Percentiles rank a stretch among this genome's conserved stretches.
These are phyloP conservation scores for Anarhynchus alexandrinus DNA, from an alignment of 2,113 vertebrate genomes.

Conservation along the genomic window DNA sequence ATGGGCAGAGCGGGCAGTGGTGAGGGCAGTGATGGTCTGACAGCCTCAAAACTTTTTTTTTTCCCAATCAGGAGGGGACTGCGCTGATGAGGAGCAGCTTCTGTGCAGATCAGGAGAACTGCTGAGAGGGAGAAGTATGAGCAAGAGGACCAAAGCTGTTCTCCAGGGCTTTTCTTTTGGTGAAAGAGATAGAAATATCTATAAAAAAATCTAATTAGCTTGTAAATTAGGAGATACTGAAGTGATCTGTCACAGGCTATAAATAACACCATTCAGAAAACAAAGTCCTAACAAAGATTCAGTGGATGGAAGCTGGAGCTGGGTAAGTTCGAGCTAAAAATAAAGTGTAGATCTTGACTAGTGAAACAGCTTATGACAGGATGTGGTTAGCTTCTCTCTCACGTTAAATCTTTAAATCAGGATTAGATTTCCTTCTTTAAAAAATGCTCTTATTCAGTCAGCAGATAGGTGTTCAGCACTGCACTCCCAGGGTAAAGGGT, in stretches of 20 bases:
- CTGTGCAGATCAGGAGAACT: neutral
- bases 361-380: neutral
- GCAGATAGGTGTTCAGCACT: neutral
- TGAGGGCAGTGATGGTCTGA: neutral
- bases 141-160: neutral
- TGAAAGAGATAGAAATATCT: neutral
- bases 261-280: slow-evolving; percentile 6
- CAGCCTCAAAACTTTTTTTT: neutral
- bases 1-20: fast-evolving
- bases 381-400: neutral
- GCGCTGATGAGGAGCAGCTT: neutral
- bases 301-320: neutral
- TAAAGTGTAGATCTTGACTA: slow-evolving; percentile 15
- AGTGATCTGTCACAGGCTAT: neutral
- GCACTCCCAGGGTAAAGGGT: neutral
- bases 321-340: neutral
- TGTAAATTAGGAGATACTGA: neutral
- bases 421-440: neutral
- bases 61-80: neutral
- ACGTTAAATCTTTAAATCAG: neutral
- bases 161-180: neutral
- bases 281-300: neutral
- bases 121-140: neutral
- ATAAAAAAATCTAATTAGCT: neutral
- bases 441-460: neutral